phyloP scores from a whole-genome alignment of 2,888 invertebrate species.

The Actias luna region DNA sequence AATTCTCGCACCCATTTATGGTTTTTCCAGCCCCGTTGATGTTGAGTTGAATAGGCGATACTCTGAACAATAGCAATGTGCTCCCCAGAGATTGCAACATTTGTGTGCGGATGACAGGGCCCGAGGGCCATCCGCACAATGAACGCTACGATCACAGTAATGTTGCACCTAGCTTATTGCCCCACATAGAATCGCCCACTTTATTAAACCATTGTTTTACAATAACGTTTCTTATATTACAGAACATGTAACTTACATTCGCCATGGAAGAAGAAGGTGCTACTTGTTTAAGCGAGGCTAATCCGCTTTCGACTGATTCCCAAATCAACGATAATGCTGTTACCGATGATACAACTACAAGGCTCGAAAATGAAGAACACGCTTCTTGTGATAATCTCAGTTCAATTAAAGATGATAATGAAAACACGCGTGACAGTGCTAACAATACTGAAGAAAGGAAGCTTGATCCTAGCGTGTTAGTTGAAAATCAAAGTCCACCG shows the following conservation, averaged over 20 bases:
- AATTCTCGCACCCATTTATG: background rate
- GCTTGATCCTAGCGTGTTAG: constrained; percentile 36
- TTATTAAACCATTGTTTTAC: constrained; percentile 12
- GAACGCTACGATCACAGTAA: constrained; percentile 44
- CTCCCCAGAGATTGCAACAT: constrained; percentile 53
- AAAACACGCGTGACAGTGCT: constrained; percentile 36
- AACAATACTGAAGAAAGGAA: constrained; percentile 43
- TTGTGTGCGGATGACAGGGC: constrained; percentile 36
- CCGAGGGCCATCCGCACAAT: constrained; percentile 52
- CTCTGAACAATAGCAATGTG: constrained; percentile 53
- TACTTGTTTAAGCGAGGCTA: constrained; percentile 42
- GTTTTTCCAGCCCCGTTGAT: constrained; percentile 10
- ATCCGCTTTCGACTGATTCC: constrained; percentile 39
- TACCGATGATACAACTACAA: constrained; percentile 31
- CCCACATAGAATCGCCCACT: constrained; percentile 29
- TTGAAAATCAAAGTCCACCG: constrained; percentile 37
- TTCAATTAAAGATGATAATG: constrained; percentile 44
- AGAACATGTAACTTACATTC: constrained; percentile 71
- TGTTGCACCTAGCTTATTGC: constrained; percentile 53
- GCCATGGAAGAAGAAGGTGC: constrained; percentile 66
- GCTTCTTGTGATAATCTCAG: constrained; percentile 38
- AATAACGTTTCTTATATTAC: constrained; percentile 54
- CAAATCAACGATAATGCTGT: constrained; percentile 41
- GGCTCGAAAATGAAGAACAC: constrained; percentile 37
- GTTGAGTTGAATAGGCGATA: constrained; percentile 40